A percentile compares a stretch with the other conserved stretches of the same genome.
These are phyloP conservation scores for Drosophila albomicans DNA, from an alignment of 1,140 invertebrate genomes.

Conservation along the genomic window DNA sequence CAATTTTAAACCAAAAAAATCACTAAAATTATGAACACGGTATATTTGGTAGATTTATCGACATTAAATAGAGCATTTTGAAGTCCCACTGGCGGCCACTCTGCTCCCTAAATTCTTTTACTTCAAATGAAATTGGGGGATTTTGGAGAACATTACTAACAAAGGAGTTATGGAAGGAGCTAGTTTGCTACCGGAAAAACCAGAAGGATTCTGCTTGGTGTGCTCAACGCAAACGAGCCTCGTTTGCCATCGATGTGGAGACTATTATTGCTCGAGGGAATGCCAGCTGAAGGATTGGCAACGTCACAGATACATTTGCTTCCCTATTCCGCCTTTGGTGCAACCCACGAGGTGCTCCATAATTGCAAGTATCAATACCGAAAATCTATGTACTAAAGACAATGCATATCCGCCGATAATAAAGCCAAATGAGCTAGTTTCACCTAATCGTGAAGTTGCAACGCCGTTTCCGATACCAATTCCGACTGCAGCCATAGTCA, in stretches of 20 bases:
- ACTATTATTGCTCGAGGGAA: constrained; percentile 65
- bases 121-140: not conserved
- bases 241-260: constrained; percentile 64
- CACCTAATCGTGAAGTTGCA: not conserved
- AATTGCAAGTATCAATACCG: not conserved
- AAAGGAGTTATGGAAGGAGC: not conserved
- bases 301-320: constrained; percentile 65
- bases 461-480: not conserved
- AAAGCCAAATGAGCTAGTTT: not conserved
- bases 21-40: too few species aligned
- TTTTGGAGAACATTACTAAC: not conserved
- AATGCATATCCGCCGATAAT: not conserved
- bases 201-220: constrained; percentile 31
- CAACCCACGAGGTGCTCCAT: constrained; percentile 42
- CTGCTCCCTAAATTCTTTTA: not conserved
- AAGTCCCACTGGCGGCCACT: not conserved
- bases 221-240: constrained; percentile 38
- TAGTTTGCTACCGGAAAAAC: not conserved
- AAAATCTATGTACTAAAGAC: not conserved
- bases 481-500: not conserved
- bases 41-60: not conserved
- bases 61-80: not conserved
- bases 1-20: too few species aligned
- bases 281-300: constrained; percentile 65
- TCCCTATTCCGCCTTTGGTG: constrained; percentile 58